Evolutionary conservation across 2,888 invertebrate genomes (phyloP), one percentile per base, ranked within the genome.

Genomic region (Polylopha cassiicola): DNA sequence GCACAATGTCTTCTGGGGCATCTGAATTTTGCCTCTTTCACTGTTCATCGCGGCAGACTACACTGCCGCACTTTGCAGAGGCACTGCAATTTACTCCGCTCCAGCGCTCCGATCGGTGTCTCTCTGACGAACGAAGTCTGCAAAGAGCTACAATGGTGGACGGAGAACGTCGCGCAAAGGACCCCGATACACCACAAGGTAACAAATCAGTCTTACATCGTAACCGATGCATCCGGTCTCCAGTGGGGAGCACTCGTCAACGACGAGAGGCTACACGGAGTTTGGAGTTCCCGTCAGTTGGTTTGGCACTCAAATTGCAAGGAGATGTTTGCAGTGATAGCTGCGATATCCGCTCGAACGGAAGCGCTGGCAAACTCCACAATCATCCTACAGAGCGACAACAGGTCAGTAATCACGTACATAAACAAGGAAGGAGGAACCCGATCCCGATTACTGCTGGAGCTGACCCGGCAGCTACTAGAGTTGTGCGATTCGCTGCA

Each of bases 341-440:
- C 47, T 2, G 36, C 44, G 1, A 37, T 50, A 13, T 18, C 32
- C 13, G 8, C 13, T 7, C 9, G 43, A 10, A 4, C 28, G 0
- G 6, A 27, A 0, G 3, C 1, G 0, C 11, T 54, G 4, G 11
- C 16, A 14, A 30, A 44, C 10, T 32, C 44, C 0, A 22, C 32
- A 4, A 14, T 50, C 1, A 21, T 55, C 1, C 8, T 53, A 7
- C 54, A 57, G 26, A 48, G 43, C 22, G 54, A 55, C 54, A 55
- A 51, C 39, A 37, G 22, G 14, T 55, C 55, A 0, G 51, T 53
- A 1, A 39, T 57, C 3, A 31, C 53, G 0, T 55, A 51, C 27
- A 44, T 57, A 24, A 45, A 36, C 5, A 53, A 53, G 17, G 51
- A 53, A 37, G 55, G 54, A 1, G 53, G 55, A 20, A 56, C 52